Evolutionary conservation across 2,113 vertebrate species (phyloP), one percentile per base, ranked within the genome.

Genomic region (Ondatra zibethicus): DNA sequence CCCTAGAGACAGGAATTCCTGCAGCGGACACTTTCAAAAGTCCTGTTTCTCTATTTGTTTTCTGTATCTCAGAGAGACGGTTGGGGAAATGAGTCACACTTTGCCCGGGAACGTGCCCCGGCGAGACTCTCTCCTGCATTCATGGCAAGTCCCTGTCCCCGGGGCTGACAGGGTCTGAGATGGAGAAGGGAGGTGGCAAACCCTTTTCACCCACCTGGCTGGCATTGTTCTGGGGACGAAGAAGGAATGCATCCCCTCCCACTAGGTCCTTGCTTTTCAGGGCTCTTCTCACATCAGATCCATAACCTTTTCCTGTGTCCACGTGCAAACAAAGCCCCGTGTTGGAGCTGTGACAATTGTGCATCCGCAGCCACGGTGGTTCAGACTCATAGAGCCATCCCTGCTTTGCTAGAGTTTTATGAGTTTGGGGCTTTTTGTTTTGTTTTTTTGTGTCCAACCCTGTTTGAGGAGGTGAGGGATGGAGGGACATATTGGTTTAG

Each of bases 211-310:
- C 88, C 39, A 0, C 82, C 96, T 80, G 94, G 84, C 82, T 29
- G 4, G 89, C 84, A 58, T 50, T 25, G 58, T 63, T 50, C 47
- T 91, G 75, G 95, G 93, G 61, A 85, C 61, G 97, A 96, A 96
- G 96, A 91, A 91, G 94, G 89, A 58, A 84, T 96, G 63, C 39
- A 3, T 31, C 52, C 52, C 72, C 39, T 39, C 6, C 29, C 75
- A 76, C 31, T 33, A 23, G 36, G 72, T 8, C 68, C 75, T 70
- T 72, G 47, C 73, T 31, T 63, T 61, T 27, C 0, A 23, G 93
- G 95, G 3, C 97, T 94, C 96, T 92, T 10, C 72, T 92, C 97
- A 98, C 89, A 97, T 98, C 96, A 86, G 97, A 78, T 93, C 96
- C 93, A 31, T 47, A 31, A 77, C 90, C 68, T 88, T 84, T 70